Evolutionary conservation across 2,888 invertebrate genomes (phyloP).

Genomic region (Marasmarcha lunaedactyla): DNA sequence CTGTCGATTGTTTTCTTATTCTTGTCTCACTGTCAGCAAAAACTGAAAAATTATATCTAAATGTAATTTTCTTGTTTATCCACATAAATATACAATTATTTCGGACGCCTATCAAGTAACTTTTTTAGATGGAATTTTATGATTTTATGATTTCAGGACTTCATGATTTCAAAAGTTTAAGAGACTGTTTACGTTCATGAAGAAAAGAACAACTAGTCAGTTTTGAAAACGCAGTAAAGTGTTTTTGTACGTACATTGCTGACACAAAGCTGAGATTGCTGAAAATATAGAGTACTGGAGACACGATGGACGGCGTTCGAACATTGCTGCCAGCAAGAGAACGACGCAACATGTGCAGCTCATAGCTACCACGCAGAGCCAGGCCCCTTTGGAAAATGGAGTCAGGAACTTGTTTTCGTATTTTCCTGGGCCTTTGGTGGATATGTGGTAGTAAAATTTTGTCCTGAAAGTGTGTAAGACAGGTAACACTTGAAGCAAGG

Average conservation of each 20-base stretch:
- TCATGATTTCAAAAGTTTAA: no score
- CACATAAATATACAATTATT: no score
- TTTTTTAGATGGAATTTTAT: no score
- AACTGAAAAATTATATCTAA: constrained; percentile 26
- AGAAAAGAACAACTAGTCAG: no score
- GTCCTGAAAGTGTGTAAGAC: constrained; percentile 42
- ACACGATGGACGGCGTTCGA: constrained; percentile 34
- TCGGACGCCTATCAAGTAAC: no score
- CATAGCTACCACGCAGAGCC: constrained; percentile 38
- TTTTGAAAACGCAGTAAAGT: no score
- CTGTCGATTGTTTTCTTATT: neutral
- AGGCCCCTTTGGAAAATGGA: constrained; percentile 44
- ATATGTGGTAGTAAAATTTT: constrained; percentile 42
- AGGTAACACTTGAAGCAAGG: no score
- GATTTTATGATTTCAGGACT: no score
- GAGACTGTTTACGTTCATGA: no score
- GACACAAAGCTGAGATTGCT: constrained; percentile 44
- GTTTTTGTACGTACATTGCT: constrained; percentile 43
- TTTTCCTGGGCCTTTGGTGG: constrained; percentile 40
- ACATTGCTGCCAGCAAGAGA: constrained; percentile 32
- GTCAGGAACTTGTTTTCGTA: constrained; percentile 55
- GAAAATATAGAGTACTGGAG: constrained; percentile 44
- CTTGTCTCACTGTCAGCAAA: constrained; percentile 34
- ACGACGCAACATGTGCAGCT: constrained; percentile 31
- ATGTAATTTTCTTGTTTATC: no score